Percentiles rank a stretch among this genome's conserved stretches.
These are phyloP conservation scores for Centropyge bicolor DNA, from an alignment of 2,797 vertebrate species.

Conservation along the genomic window DNA sequence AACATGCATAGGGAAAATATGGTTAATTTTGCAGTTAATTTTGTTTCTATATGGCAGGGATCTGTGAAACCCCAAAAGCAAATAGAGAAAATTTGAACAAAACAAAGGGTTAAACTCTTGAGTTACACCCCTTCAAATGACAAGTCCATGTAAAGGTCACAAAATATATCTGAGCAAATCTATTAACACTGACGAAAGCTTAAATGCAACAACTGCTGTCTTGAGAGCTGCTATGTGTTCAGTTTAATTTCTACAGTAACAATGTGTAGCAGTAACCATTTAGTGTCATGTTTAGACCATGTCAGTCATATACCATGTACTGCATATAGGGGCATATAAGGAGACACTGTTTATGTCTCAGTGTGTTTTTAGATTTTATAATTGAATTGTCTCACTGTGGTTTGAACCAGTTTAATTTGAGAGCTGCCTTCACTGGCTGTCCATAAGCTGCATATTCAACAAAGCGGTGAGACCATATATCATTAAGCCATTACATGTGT, in stretches of 20 bases:
- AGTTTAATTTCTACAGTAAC: neutral
- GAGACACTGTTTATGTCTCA: constrained; percentile 6
- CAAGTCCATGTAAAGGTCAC: neutral
- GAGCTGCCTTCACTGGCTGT: neutral
- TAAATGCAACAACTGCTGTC: neutral
- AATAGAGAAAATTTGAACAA: neutral
- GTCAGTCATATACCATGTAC: neutral
- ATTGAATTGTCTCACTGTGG: neutral
- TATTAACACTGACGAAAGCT: neutral
- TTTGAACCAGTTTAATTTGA: constrained; percentile 1
- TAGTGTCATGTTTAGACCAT: neutral
- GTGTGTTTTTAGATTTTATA: neutral
- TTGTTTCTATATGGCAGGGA: neutral
- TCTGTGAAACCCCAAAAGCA: neutral
- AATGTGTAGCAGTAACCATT: neutral
- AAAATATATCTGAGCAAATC: neutral
- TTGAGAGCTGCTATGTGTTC: neutral
- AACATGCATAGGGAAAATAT: neutral
- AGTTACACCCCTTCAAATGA: neutral
- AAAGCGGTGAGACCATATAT: neutral
- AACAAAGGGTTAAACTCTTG: neutral
- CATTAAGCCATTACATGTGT: constrained; percentile 9
- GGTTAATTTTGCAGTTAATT: neutral
- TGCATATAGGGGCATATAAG: neutral
- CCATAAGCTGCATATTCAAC: neutral